Percentiles rank a stretch among this genome's conserved stretches.
Evolutionary conservation across 2,888 invertebrate species (phyloP).

Genomic region (Cremastobaeus sp.): DNA sequence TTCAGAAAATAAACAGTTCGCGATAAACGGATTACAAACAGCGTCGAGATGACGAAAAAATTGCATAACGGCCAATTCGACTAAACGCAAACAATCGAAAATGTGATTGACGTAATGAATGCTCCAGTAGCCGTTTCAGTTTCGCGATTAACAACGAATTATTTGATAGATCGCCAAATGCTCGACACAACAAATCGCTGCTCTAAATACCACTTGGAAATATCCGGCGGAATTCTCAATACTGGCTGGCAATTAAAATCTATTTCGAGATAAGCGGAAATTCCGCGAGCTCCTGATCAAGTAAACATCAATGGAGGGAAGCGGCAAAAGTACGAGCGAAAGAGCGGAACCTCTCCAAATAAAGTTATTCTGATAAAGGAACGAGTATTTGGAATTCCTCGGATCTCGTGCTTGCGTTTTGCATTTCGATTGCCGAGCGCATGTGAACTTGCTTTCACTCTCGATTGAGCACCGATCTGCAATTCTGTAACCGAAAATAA

Average conservation of each 20-base stretch:
- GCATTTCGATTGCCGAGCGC: slow-evolving; percentile 15
- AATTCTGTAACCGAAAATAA: slow-evolving; percentile 12
- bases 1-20: no score
- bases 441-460: slow-evolving; percentile 22
- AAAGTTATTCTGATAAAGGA: slow-evolving; percentile 23
- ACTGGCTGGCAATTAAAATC: slow-evolving; percentile 40
- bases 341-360: slow-evolving; percentile 1
- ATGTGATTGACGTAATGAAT: no score
- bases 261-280: slow-evolving; percentile 42
- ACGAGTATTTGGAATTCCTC: slow-evolving; percentile 25
- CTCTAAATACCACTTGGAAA: slow-evolving; percentile 28
- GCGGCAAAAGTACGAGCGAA: background rate
- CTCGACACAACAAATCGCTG: background rate
- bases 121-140: no score
- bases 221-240: slow-evolving; percentile 36
- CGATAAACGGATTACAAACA: no score
- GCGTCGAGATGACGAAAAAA: background rate
- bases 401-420: slow-evolving; percentile 10
- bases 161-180: slow-evolving; percentile 6
- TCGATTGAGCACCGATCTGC: slow-evolving; percentile 8
- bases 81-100: background rate
- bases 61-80: background rate
- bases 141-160: slow-evolving; percentile 1
- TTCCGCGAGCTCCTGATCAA: slow-evolving; percentile 32
- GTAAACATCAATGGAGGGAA: slow-evolving; percentile 21